Evolutionary conservation across 2,888 invertebrate genomes (phyloP).

Genomic region (Gymnocheta viridis): DNA sequence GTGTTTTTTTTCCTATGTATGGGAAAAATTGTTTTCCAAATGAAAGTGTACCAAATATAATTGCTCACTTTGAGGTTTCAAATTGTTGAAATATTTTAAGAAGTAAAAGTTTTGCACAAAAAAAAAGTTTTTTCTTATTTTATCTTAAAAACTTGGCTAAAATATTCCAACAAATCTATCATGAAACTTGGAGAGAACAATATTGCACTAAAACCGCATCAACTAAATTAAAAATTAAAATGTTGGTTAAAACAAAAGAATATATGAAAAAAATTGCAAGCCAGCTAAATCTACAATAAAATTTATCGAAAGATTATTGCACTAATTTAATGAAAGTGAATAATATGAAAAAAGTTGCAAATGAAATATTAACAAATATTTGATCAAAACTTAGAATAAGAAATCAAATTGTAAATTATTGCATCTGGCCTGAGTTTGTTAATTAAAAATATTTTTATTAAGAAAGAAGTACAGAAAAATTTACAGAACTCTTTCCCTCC

Average conservation of each 20-base stretch:
- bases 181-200: background rate
- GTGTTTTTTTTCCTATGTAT: slow-evolving; percentile 5
- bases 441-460: too few relatives aligned
- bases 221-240: slow-evolving; percentile 10
- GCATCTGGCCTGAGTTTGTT: too few relatives aligned
- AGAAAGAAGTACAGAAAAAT: too few relatives aligned
- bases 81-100: slow-evolving; percentile 45
- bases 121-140: slow-evolving; percentile 1
- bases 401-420: too few relatives aligned
- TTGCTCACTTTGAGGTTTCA: slow-evolving; percentile 62
- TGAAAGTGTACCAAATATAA: slow-evolving; percentile 46
- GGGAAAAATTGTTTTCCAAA: slow-evolving; percentile 29
- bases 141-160: background rate
- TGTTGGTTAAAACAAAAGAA: background rate
- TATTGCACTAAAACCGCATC: background rate
- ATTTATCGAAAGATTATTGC: background rate
- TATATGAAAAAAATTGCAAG: background rate
- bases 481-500: too few relatives aligned
- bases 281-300: background rate
- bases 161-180: slow-evolving; percentile 10
- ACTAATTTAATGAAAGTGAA: background rate
- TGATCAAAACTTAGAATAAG: too few relatives aligned
- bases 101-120: slow-evolving; percentile 40
- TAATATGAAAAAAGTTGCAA: background rate
- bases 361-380: too few relatives aligned